These are phyloP conservation scores for Ranitomeya imitator DNA, from an alignment of 2,113 vertebrate genomes.

Conservation along the genomic window DNA sequence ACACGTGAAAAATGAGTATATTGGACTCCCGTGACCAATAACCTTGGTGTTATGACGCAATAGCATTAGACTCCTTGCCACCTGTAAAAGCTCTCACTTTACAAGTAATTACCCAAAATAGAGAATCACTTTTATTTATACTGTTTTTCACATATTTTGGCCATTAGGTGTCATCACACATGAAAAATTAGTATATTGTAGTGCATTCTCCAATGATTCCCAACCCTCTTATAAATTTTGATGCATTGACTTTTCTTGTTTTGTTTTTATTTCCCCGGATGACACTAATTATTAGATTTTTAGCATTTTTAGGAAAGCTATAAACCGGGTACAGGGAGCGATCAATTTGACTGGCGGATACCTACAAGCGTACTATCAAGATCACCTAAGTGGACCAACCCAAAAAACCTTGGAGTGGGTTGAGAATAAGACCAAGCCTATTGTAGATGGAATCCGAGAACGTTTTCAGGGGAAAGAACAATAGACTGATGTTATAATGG, in stretches of 20 bases:
- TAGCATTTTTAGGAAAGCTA: not conserved
- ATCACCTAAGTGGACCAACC: not conserved
- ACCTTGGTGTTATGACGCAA: too few relatives aligned
- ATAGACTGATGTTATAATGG: not conserved
- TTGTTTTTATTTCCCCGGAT: too few relatives aligned
- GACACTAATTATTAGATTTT: not conserved
- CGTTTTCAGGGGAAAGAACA: not conserved
- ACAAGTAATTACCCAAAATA: too few relatives aligned
- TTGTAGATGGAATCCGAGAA: not conserved
- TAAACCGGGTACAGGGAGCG: conserved; percentile 12
- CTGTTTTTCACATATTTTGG: too few relatives aligned
- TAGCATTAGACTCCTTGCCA: too few relatives aligned
- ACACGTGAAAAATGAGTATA: not conserved
- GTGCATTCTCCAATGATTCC: too few relatives aligned
- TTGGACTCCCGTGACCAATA: too few relatives aligned
- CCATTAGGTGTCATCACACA: too few relatives aligned
- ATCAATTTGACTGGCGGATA: conserved; percentile 21
- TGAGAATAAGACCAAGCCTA: conserved; percentile 27
- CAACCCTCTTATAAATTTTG: not conserved
- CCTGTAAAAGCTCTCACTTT: too few relatives aligned
- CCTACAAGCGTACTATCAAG: conserved; percentile 25
- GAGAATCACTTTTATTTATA: too few relatives aligned
- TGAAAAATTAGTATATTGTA: not conserved
- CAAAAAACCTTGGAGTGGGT: conserved; percentile 19
- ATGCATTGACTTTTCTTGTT: not conserved